Evolutionary conservation across 1,140 invertebrate species (phyloP), one percentile per base, ranked within the genome.

Genomic region (Drosophila persimilis): DNA sequence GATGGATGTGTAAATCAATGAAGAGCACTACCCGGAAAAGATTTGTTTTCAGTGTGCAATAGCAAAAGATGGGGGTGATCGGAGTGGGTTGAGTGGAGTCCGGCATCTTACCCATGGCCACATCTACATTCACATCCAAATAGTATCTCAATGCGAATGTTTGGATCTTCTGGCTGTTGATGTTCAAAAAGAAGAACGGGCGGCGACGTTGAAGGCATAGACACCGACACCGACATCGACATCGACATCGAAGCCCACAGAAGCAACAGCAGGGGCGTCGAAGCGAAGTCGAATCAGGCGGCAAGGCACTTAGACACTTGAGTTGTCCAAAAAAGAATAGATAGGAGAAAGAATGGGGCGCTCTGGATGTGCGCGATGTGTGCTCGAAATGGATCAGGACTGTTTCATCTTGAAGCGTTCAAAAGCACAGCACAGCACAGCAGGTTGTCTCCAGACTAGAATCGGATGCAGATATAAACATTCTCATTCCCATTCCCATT

Each of bases 401-500:
- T 85, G 81, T 85, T 85, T 85, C 81, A 85, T 85, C 81, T 85
- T 77, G 48, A 74, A 56, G 52, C 54, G 66, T 66, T 79, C 80
- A 75, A 84, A 80, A 76, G 81, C 81, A 85, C 81, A 85, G 81
- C 81, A 85, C 81, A 85, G 81, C 81, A 39, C 81, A 85, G 81
- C 81, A 85, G 81, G 81, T 85, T 85, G 81, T 85, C 81, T 77
- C 65, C 73, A 77, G 77, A 51, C 72, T 62, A 56, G 60, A 76
- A 75, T 79, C 72, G 63, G 48, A 77, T 77, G 80, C 81, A 65
- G 67, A 85, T 84, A 84, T 85, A 84, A 84, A 84, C 77, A 84
- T 70, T 47, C 50, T 39, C 20, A 26, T 31, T 31, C 22, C 53
- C 29, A 52, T 53, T 61, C 71, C 51, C 48, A 66, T 55, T 48